phyloP scores from a whole-genome alignment of 2,888 invertebrate genomes.

The Trachelus troglodyta region DNA sequence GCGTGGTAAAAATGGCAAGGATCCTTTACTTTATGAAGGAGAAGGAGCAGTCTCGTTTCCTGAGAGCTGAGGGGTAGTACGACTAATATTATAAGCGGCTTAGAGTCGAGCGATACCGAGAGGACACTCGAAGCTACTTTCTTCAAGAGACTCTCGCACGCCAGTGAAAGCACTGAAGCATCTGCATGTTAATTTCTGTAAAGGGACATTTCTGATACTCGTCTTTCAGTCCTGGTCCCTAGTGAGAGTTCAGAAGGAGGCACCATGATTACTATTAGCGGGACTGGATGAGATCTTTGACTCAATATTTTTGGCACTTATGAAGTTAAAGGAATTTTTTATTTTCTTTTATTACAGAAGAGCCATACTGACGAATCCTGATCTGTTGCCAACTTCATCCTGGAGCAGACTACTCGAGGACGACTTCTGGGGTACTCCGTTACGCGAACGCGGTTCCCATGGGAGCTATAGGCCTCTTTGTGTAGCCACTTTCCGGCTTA shows the following conservation, averaged over 20 bases:
- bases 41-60: slow-evolving; percentile 14
- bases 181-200: slow-evolving; percentile 22
- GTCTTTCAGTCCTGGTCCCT: not conserved
- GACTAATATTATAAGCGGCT: slow-evolving; percentile 25
- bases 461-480: slow-evolving; percentile 96
- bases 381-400: slow-evolving; percentile 87
- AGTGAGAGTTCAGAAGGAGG: not conserved
- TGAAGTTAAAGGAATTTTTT: slow-evolving; percentile 18
- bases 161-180: not conserved
- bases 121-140: slow-evolving; percentile 20
- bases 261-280: not conserved
- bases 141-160: slow-evolving; percentile 15
- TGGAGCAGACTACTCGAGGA: slow-evolving; percentile 86
- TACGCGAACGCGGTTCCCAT: slow-evolving; percentile 93
- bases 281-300: not conserved
- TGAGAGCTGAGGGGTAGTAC: slow-evolving; percentile 7
- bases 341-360: slow-evolving; percentile 74
- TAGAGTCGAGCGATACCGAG: slow-evolving; percentile 19
- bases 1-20: not conserved
- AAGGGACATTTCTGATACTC: not conserved
- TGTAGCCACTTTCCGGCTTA: slow-evolving; percentile 88
- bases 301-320: not conserved
- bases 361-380: slow-evolving; percentile 94
- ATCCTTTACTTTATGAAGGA: slow-evolving; percentile 12
- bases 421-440: slow-evolving; percentile 98